Evolutionary conservation across 64 coral and sea anemone genomes (phyloP), one percentile per base, ranked within the genome.

Genomic region (Stylophora pistillata): DNA sequence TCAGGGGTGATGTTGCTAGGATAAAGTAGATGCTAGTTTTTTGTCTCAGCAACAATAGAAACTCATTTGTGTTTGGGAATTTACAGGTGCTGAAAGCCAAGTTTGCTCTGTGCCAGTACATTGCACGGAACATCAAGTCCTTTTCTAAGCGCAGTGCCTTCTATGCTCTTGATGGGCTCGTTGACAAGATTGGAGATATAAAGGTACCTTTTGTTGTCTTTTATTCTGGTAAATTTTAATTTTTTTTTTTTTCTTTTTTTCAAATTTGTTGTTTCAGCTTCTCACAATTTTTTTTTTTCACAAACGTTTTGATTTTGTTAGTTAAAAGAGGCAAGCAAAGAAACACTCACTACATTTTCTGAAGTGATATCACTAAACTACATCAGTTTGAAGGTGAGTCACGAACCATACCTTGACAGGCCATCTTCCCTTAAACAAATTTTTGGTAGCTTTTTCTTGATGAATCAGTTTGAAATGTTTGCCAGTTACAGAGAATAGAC

Each of bases 161-260:
- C n/a, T 98, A 98, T 77, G 96, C 96, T 13, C 66, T 98, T 32
- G 71, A 91, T 76, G 96, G 96, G 34, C 85, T 98, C 61, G 96
- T 98, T 15, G 96, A 98, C 41, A 98, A 98, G 78, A 98, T 98
- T 70, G 96, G 96, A 56, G 93, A 98, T 65, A 95, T 98, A 30
- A 98, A 98, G 96, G 96, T 98, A 71, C 21, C 18, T 18, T 77
- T 30, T 30, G 72, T 59, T 23, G 16, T 55, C 37, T 7, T 47
- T 4, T 47, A 47, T 47, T 47, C 3, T 4, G 37, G 37, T 47
- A 47, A 7, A 47, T 47, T 47, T 47, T 47, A 47, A 47, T 47
- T 47, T 7, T 47, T 47, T 7, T 47, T 47, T 47, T 47, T 3
- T 47, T 7, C 37, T 47, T 3, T 47, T 7, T 47, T 47, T 47